Base-by-base conservation (phyloP, 1,140 invertebrate genomes). In the Alviniconcha marisindica region DNA sequence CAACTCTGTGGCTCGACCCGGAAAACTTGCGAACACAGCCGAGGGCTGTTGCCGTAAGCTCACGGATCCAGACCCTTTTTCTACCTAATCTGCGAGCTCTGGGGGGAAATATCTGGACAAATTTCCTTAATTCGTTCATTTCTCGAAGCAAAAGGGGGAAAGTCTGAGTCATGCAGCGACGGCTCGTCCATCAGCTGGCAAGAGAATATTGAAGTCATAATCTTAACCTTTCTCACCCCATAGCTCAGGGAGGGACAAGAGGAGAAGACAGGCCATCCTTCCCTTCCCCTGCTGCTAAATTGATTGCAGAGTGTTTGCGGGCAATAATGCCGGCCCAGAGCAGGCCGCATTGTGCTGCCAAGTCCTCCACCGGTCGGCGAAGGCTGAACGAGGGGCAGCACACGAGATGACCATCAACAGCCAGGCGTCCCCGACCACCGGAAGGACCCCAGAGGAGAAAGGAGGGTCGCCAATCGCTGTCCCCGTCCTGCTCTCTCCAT, bases 161-260 rank as follows among this genome's bases (percentile, higher is more conserved):
- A 24, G 4, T n/a, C 40, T 51, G 73, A 76, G 73, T 54, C 73
- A 51, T 48, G 7, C 40, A n/a, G 36, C 36, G 71, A 12, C 1
- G 21, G 40, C 0, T 31, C 73, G 42, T 54, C n/a, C 40, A 28
- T 76, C 40, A 76, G 14, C 12, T 5, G 28, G 36, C 56, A 18
- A 44, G 56, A 40, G 78, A 69, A 80, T 80, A 80, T 80, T 80
- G 78, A 80, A 80, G 33, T 80, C 78, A 80, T 80, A 80, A 80
- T 80, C 78, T 69, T 80, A 63, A 48, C 44, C 44, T 48, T 48
- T 5, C 44, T 48, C 44, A 48, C 5, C 44, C 44, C 44, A 5
- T 48, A 48, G 44, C 44, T 48, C 44, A 48, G 7, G 7, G 44
- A 48, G 44, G 44, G 44, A 48, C 7, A 48, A 48, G 44, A 48